Base-by-base conservation (phyloP, 2,888 invertebrate species). In the Conchocele bisecta region DNA sequence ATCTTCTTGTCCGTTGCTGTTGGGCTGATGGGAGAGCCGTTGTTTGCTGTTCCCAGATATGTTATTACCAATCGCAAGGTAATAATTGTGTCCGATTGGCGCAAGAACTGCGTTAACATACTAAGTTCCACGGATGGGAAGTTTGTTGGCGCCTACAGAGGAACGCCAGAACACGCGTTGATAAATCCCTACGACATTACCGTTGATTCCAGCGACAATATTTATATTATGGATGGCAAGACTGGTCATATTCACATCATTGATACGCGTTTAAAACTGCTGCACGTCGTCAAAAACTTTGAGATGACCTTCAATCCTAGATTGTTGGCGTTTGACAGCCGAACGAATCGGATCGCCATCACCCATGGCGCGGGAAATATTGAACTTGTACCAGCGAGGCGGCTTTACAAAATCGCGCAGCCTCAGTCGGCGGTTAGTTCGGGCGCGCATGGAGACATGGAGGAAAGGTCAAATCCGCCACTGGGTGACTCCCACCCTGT, bases 161-260 rank as follows among this genome's bases (percentile, higher is more conserved):
- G 71, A 1, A 56, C 56, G 15, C 7, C 7, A 1, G 60, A 54
- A 20, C 26, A 60, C 5, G 60, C 60, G 3, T 28, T 71, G n/a
- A 15, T 17, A 1, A 54, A 65, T 26, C 71, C 65, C 2, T 71
- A 56, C n/a, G 71, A 37, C 31, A 33, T 71, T 1, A 50, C 60
- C 6, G 22, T 60, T 0, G 71, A 71, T 22, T 33, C 37, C n/a
- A 28, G 24, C 7, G 65, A 61, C 1, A 59, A 60, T 26, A 60
- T 71, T 9, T 71, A 60, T 22, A 39, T 71, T 4, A 33, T 71
- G 48, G 60, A 71, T 26, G 71, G 71, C 2, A 60, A 56, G 37
- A 41, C 65, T 2, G 65, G 65, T 2, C n/a, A 39, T 15, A 41
- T 71, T 17, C 71, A 71, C 41, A 57, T 71, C 3, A 17, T 66